These are phyloP conservation scores for Drosophila histrio DNA, from an alignment of 2,888 invertebrate species.

Conservation along the genomic window DNA sequence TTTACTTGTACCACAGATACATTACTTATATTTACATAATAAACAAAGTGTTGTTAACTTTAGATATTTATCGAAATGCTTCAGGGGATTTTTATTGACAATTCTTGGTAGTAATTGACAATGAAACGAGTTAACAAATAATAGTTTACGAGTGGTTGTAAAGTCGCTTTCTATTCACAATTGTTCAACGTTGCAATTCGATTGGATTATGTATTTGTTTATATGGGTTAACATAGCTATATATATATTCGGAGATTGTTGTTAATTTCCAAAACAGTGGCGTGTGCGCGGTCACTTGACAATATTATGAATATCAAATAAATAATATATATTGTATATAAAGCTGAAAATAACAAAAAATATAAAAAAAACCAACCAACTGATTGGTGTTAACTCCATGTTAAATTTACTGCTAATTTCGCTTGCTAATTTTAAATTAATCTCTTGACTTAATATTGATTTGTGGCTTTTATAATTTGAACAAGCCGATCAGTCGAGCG, in stretches of 20 bases:
- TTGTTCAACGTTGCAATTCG: background rate
- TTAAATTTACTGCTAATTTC: slow-evolving; percentile 62
- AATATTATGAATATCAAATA: slow-evolving; percentile 20
- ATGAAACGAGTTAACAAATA: background rate
- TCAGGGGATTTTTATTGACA: slow-evolving; percentile 19
- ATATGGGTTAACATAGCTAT: slow-evolving; percentile 11
- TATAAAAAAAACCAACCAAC: slow-evolving; percentile 1
- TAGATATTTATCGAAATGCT: background rate
- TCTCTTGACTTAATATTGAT: slow-evolving; percentile 26
- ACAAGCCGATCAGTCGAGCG: too few relatives aligned
- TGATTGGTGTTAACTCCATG: slow-evolving; percentile 56
- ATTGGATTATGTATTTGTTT: background rate
- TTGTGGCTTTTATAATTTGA: background rate
- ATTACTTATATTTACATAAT: slow-evolving; percentile 29
- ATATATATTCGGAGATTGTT: background rate
- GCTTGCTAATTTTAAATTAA: slow-evolving; percentile 66
- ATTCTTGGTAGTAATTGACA: background rate
- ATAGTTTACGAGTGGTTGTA: background rate
- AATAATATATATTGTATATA: slow-evolving; percentile 7
- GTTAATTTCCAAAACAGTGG: slow-evolving; percentile 38
- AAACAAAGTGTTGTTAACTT: slow-evolving; percentile 39
- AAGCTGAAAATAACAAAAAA: slow-evolving; percentile 13
- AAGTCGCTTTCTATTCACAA: slow-evolving; percentile 3
- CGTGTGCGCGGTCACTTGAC: slow-evolving; percentile 61
- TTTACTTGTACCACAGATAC: slow-evolving; percentile 4